Conservation (phyloP, 2,888 invertebrate species). For the Sceliomorpha sp. region DNA sequence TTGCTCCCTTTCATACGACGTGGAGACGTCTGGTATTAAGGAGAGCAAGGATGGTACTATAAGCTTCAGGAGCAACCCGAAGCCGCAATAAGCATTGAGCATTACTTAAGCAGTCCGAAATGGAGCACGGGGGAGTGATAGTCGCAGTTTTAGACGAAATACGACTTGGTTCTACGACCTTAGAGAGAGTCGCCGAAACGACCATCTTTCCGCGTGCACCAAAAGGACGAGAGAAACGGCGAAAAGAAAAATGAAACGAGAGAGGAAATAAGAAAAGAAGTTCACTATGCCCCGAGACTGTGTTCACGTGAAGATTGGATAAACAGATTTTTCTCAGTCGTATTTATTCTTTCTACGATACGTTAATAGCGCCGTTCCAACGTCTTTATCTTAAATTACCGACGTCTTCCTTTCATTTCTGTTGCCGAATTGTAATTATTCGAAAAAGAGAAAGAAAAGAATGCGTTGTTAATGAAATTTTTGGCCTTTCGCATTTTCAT, state of each 20-base stretch:
- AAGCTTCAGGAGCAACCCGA: conserved; percentile 63
- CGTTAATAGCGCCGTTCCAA: conserved; percentile 15
- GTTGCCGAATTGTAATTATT: too few relatives aligned
- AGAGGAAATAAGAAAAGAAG: conserved; percentile 21
- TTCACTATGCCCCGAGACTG: background rate
- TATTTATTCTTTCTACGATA: conserved; percentile 11
- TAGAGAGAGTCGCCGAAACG: conserved; percentile 51
- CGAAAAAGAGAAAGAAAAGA: too few relatives aligned
- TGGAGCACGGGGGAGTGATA: conserved; percentile 63
- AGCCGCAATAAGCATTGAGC: conserved; percentile 65
- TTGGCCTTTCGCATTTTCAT: too few relatives aligned
- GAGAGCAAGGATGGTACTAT: conserved; percentile 61
- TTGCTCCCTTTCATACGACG: conserved; percentile 22
- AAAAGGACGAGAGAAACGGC: conserved; percentile 9
- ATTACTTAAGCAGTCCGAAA: conserved; percentile 68
- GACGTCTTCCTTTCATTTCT: too few relatives aligned
- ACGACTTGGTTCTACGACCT: conserved; percentile 61
- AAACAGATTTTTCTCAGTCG: background rate
- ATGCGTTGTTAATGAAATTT: too few relatives aligned
- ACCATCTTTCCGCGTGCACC: conserved; percentile 37
- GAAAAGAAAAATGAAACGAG: conserved; percentile 23
- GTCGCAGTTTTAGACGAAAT: conserved; percentile 62
- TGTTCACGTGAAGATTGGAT: conserved; percentile 15
- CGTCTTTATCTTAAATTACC: too few relatives aligned
- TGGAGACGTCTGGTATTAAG: conserved; percentile 56